Conservation (phyloP, 2,113 vertebrate genomes). For the Butorides virescens region DNA sequence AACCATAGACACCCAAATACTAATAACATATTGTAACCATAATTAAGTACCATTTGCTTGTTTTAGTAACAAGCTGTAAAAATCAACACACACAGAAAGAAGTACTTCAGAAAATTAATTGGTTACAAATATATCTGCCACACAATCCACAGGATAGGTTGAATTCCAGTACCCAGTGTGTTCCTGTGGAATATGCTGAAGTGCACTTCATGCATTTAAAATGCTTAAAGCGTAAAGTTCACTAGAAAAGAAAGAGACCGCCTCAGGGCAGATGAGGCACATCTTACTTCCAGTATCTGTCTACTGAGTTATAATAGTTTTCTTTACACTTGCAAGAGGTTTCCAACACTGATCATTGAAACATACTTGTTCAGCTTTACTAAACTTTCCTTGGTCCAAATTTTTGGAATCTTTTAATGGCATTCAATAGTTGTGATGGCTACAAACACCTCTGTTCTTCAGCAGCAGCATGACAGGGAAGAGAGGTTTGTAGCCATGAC, state of each 20-base stretch:
- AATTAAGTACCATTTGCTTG: not conserved
- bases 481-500: not conserved
- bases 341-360: not conserved
- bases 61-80: not conserved
- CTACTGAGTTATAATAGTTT: not conserved
- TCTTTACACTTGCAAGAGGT: not conserved
- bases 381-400: not conserved
- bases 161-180: not conserved
- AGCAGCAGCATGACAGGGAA: not conserved
- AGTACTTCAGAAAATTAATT: not conserved
- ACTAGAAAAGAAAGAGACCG: not conserved
- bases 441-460: not conserved
- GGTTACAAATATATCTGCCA: not conserved
- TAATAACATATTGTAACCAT: not conserved
- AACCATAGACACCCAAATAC: not conserved
- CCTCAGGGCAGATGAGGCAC: not conserved
- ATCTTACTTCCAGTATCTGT: not conserved
- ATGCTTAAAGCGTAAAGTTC: not conserved
- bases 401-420: not conserved
- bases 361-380: not conserved
- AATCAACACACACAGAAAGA: not conserved
- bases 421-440: not conserved
- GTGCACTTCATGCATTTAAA: not conserved
- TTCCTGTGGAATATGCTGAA: not conserved
- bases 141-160: not conserved